Percentiles rank a stretch among this genome's conserved stretches.
Conservation (phyloP, 2,888 invertebrate genomes). For the Sceliomorpha sp. region DNA sequence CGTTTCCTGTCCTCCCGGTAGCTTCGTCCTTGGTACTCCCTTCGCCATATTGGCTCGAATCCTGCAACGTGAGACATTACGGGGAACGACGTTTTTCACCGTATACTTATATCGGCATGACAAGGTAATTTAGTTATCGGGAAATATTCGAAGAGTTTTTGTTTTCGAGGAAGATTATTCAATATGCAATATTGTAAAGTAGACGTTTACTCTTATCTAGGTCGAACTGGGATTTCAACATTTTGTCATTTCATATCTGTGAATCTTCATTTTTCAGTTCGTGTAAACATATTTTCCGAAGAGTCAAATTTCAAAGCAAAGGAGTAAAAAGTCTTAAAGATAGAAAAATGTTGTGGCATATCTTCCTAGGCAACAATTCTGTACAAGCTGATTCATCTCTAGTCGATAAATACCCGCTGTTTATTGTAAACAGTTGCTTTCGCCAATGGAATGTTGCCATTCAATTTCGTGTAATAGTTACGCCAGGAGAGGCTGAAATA, state of each 20-base stretch:
- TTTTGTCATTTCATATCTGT: too few species aligned
- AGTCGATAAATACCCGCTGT: background rate
- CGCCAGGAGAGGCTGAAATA: background rate
- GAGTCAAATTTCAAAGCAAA: too few species aligned
- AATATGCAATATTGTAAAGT: too few species aligned
- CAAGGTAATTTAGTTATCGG: constrained; percentile 29
- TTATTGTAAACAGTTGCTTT: background rate
- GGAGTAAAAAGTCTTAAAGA: too few species aligned
- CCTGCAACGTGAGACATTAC: constrained; percentile 10
- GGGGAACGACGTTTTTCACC: constrained; percentile 32
- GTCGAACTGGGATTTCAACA: too few species aligned
- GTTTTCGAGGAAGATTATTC: too few species aligned
- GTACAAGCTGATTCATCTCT: background rate
- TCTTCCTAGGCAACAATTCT: too few species aligned
- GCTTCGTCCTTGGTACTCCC: constrained; percentile 28
- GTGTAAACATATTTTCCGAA: too few species aligned
- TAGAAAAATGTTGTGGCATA: too few species aligned
- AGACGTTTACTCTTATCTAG: too few species aligned
- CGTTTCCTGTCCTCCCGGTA: constrained; percentile 61
- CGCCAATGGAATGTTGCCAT: background rate
- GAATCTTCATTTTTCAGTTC: too few species aligned
- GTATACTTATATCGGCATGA: background rate
- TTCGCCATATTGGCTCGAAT: constrained; percentile 37
- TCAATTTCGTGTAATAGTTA: constrained; percentile 10
- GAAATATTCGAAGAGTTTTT: too few species aligned